Evolutionary conservation across 2,888 invertebrate genomes (phyloP).

Genomic region (Zaprionus lineosus): DNA sequence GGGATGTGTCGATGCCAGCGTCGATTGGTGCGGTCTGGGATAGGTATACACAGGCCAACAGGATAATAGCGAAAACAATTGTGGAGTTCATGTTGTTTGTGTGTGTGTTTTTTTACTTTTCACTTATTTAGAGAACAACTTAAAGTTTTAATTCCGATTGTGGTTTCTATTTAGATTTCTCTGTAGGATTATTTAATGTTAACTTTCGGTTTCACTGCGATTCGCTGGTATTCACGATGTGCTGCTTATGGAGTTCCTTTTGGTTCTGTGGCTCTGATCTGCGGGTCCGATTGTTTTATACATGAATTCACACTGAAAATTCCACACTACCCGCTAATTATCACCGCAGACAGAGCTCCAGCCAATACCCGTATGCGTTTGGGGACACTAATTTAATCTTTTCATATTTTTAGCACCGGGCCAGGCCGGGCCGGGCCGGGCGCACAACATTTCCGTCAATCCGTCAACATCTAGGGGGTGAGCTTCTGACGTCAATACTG

Average conservation of each 20-base stretch:
- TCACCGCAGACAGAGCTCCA: slow-evolving; percentile 45
- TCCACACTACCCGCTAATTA: slow-evolving; percentile 58
- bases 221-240: slow-evolving; percentile 32
- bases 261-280: slow-evolving; percentile 48
- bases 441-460: slow-evolving; percentile 56
- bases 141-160: no score
- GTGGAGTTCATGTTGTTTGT: slow-evolving; percentile 49
- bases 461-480: slow-evolving; percentile 11
- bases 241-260: slow-evolving; percentile 41
- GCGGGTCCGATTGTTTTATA: slow-evolving; percentile 44
- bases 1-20: slow-evolving; percentile 3
- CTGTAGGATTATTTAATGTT: no score
- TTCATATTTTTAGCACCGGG: slow-evolving; percentile 48
- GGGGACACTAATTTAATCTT: slow-evolving; percentile 54
- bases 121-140: no score
- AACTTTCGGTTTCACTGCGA: not conserved
- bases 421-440: not conserved
- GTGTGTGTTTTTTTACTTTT: not conserved
- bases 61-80: slow-evolving; percentile 19
- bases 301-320: slow-evolving; percentile 8
- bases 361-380: slow-evolving; percentile 12
- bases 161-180: not conserved
- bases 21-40: slow-evolving; percentile 37
- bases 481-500: slow-evolving; percentile 44
- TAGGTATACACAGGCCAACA: slow-evolving; percentile 19